Evolutionary conservation across 2,797 vertebrate genomes (phyloP).

Genomic region (Eospalax fontanierii): DNA sequence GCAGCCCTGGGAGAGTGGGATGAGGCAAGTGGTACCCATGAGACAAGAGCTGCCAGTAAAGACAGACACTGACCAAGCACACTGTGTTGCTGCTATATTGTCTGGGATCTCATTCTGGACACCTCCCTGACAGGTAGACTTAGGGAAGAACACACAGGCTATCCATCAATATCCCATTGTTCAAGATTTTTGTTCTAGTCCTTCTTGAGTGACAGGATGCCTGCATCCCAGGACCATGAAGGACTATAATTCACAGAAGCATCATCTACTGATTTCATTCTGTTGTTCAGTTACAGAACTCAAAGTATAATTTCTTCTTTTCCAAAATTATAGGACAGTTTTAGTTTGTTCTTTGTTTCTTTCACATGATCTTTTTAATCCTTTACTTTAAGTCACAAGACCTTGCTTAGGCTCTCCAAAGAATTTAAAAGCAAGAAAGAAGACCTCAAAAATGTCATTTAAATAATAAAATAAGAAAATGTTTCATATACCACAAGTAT

Average conservation of each 20-base stretch:
- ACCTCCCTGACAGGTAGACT: background rate
- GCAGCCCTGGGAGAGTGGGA: background rate
- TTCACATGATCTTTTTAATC: background rate
- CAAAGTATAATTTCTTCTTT: constrained; percentile 42
- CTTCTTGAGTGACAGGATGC: background rate
- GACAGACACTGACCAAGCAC: background rate
- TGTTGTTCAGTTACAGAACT: background rate
- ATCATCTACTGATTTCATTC: background rate
- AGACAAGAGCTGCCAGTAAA: background rate
- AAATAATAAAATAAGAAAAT: constrained; percentile 42
- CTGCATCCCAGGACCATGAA: background rate
- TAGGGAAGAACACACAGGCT: background rate
- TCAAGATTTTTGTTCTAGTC: background rate
- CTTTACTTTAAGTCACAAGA: background rate
- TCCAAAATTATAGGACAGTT: background rate
- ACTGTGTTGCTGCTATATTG: accelerated
- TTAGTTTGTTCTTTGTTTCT: background rate
- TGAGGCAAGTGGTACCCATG: background rate
- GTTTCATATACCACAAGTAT: background rate
- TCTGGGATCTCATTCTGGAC: background rate
- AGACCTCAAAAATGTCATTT: constrained; percentile 26
- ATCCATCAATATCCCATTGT: background rate
- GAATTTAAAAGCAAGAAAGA: constrained; percentile 58
- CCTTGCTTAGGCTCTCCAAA: background rate
- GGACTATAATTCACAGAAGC: background rate